Evolutionary conservation across 2,888 invertebrate genomes (phyloP).

Genomic region (Chironomus tentans): DNA sequence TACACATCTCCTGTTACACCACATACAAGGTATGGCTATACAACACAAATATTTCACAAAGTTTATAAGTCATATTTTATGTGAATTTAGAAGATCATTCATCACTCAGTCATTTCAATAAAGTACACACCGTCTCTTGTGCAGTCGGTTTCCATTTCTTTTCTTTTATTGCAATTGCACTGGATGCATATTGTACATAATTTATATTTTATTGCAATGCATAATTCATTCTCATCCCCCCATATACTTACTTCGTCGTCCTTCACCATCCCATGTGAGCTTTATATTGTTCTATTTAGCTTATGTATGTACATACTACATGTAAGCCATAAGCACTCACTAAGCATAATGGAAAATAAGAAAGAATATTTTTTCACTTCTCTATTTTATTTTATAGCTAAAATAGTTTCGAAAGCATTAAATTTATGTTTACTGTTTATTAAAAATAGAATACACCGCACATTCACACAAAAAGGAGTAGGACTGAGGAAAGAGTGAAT

Average conservation of each 20-base stretch:
- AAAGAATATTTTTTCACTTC: not conserved
- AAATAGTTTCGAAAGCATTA: slow-evolving; percentile 5
- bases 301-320: not conserved
- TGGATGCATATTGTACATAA: not conserved
- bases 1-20: not conserved
- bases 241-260: not conserved
- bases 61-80: not conserved
- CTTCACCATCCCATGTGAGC: not conserved
- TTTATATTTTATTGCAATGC: not conserved
- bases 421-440: slow-evolving; percentile 12
- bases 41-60: not conserved
- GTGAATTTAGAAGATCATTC: not conserved
- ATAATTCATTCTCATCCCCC: too few species aligned
- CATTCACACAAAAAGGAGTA: not conserved
- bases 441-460: slow-evolving; percentile 2
- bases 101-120: too few species aligned
- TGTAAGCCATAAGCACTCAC: not conserved
- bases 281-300: not conserved
- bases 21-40: not conserved
- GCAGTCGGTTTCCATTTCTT: too few species aligned
- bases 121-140: too few species aligned
- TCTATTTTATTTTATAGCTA: not conserved
- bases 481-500: not conserved
- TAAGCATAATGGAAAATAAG: not conserved
- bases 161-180: not conserved